phyloP scores from a whole-genome alignment of 1,140 invertebrate genomes.

The Leptinotarsa texana region DNA sequence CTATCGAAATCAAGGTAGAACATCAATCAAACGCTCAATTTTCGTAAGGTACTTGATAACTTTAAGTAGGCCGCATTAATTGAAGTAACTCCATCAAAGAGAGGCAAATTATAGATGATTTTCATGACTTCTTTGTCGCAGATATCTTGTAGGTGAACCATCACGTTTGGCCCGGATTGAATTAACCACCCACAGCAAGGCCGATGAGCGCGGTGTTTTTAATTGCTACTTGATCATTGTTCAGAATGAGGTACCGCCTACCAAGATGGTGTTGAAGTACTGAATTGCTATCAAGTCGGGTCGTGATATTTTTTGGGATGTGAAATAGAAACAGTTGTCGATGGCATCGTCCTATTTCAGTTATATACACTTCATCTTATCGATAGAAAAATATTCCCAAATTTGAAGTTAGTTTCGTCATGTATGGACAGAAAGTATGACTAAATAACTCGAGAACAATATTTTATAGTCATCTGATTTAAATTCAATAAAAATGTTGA shows the following conservation, averaged over 20 bases:
- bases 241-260: neutral
- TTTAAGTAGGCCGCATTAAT: neutral
- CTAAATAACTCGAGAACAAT: too few species aligned
- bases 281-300: neutral
- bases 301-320: neutral
- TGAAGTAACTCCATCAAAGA: neutral
- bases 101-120: neutral
- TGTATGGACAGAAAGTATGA: too few species aligned
- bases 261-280: neutral
- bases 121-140: neutral
- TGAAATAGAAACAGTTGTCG: too few species aligned
- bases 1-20: neutral
- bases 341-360: too few species aligned
- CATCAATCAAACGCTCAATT: constrained; percentile 1
- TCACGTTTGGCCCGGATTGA: neutral
- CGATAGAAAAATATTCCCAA: too few species aligned
- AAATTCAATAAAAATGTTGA: too few species aligned
- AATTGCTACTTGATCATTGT: neutral
- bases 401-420: too few species aligned
- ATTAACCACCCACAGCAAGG: neutral
- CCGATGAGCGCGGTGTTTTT: neutral
- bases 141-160: neutral
- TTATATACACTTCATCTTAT: too few species aligned
- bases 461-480: too few species aligned
- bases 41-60: neutral